Base-by-base conservation (phyloP, 2,888 invertebrate genomes). In the Parapristionchus giblindavisi region DNA sequence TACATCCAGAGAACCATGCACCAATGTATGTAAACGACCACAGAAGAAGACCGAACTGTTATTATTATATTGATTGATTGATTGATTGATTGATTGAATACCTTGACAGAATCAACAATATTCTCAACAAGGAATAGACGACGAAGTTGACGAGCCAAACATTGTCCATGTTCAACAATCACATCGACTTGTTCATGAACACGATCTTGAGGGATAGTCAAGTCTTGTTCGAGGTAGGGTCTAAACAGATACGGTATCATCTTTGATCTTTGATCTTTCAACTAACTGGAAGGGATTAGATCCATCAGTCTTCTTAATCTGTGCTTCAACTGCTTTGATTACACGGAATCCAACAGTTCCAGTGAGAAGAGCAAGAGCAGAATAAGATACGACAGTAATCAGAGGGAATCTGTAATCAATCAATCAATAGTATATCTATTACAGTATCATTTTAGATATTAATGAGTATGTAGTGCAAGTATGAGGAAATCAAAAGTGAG, bases 1-100 rank as follows among this genome's bases (percentile, higher is more conserved):
- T 96, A 93, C 98, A 94, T 90, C 97, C 98, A 90, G 98, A 98
- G 92, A 99, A 97, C 94, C 96, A 97, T 87, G 96, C 93, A 88
- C 98, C 98, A 88, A 98, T 92, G 90, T 97, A 98, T 78, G 98
- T 98, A 90, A 98, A 92, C 88, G 94, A 93, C 96, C 96, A 98
- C 89, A 98, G 92, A 88, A 95, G 91, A 85, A 95, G 92, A 85
- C 93, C 95, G 90, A 98, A 98, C 92, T 97, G 94, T 88, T 94
- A 82, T 24, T 71, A 63, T 48, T 21, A 21, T 61, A 4, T 38
- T 34, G n/a, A 79, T 21, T 6, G 29, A 79, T 21, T n/a, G n/a
- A 82, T 24, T n/a, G n/a, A n/a, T n/a, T n/a, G n/a, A n/a, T n/a
- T n/a, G n/a, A n/a, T n/a, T 11, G n/a, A 70, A n/a, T 48, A 90